Evolutionary conservation across 1,140 invertebrate species (phyloP), one percentile per base, ranked within the genome.

Genomic region (Zaprionus gabonicus): DNA sequence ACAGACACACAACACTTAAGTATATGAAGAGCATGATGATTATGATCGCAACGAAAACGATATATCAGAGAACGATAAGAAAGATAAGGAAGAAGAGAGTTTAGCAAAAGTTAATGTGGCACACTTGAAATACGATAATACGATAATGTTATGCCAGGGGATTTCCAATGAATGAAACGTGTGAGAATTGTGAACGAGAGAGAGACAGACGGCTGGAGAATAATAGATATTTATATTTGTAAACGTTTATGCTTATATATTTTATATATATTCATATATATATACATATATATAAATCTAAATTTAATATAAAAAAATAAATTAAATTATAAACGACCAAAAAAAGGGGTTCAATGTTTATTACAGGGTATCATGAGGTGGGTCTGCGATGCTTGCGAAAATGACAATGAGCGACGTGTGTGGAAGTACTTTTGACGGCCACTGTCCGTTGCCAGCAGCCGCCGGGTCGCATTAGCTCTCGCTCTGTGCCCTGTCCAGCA

Each of bases 141-240:
- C 23, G 65, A 67, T 31, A 13, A 53, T 20, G 57, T 70, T 78
- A 71, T 80, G 70, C 62, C 56, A 74, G 78, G 67, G 67, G n/a
- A 68, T 76, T 76, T 86, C 82, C 82, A 76, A 71, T 34, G 66
- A 74, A 65, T 53, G 73, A 64, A 67, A 53, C 53, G 79, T 85
- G 82, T 65, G 71, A 75, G 70, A 66, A 64, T 15, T 60, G 63
- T 23, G 41, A 76, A 7, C 2, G 59, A 76, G 49, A 62, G 55
- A 70, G 55, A 64, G 62, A 63, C 46, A 57, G 66, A 78, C 55
- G 68, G 81, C 76, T 67, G 78, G 78, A 68, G 65, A 81, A 82
- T 80, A 87, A 81, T 83, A 81, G 84, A 87, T 87, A 87, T 87
- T 87, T 87, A 87, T 87, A 87, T 87, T 87, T 87, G 83, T 87